Evolutionary conservation across 2,888 invertebrate genomes (phyloP).

Genomic region (Drosophila nigritarsus): DNA sequence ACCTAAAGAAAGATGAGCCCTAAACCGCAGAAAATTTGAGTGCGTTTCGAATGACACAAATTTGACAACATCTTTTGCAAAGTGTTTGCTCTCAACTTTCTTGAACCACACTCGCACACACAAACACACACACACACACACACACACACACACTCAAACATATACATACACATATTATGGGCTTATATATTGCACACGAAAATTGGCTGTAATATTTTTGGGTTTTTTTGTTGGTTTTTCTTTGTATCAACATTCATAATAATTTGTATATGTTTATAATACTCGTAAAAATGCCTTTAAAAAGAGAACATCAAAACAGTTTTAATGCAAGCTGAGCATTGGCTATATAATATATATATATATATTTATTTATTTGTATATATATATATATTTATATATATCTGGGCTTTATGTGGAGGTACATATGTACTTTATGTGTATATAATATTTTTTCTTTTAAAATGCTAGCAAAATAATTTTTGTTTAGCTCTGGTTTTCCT

Average conservation of each 20-base stretch:
- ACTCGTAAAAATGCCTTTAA: conserved; percentile 65
- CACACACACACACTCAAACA: conserved; percentile 23
- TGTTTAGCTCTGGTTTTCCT: conserved; percentile 34
- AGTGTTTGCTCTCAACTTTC: conserved; percentile 21
- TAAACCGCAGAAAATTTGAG: conserved; percentile 88
- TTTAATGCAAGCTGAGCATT: conserved; percentile 61
- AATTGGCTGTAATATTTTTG: conserved; percentile 53
- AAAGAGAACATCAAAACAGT: conserved; percentile 65
- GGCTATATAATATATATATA: conserved; percentile 37
- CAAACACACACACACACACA: conserved; percentile 7
- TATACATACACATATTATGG: conserved; percentile 16
- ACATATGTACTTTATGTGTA: conserved; percentile 25
- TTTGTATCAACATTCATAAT: conserved; percentile 47
- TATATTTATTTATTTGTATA: conserved; percentile 9
- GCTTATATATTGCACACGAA: conserved; percentile 45
- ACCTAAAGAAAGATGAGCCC: conserved; percentile 2
- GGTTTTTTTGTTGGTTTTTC: conserved; percentile 5
- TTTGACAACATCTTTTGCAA: conserved; percentile 36
- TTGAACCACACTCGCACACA: conserved; percentile 1
- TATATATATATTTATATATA: conserved; percentile 28
- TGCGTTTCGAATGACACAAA: conserved; percentile 85
- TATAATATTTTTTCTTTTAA: conserved; percentile 27
- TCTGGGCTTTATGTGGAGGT: conserved; percentile 16
- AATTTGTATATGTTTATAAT: conserved; percentile 56
- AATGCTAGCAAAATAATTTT: conserved; percentile 65